Conservation (phyloP, 1,140 invertebrate genomes). For the Zophobas atratus region DNA sequence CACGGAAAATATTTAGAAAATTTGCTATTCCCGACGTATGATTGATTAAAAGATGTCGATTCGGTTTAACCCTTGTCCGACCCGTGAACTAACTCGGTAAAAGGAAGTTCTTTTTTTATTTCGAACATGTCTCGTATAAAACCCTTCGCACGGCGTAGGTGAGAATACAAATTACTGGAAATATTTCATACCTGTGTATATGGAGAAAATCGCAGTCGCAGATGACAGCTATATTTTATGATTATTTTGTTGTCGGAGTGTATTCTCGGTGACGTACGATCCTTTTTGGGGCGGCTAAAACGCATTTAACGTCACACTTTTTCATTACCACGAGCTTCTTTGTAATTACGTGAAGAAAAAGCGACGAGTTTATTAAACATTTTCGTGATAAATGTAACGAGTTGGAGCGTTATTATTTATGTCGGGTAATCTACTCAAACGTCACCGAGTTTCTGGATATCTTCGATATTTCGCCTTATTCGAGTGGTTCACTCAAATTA, state of each 20-base stretch:
- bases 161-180: constrained; percentile 35
- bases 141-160: constrained; percentile 6
- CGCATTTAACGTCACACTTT: constrained; percentile 36
- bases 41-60: constrained; percentile 37
- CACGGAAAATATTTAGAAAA: neutral
- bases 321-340: constrained; percentile 17
- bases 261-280: constrained; percentile 30
- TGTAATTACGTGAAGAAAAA: constrained; percentile 9
- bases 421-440: too few species aligned
- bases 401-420: too few species aligned
- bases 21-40: neutral
- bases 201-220: constrained; percentile 36
- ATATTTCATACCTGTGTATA: constrained; percentile 41
- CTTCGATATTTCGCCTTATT: too few species aligned
- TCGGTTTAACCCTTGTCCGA: constrained; percentile 11
- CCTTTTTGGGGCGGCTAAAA: constrained; percentile 15
- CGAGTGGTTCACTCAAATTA: neutral
- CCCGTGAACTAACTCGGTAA: neutral
- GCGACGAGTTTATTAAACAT: constrained; percentile 21
- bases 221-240: constrained; percentile 41
- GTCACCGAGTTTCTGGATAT: too few species aligned
- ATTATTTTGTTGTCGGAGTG: constrained; percentile 40
- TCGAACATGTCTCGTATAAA: constrained; percentile 21
- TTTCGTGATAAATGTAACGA: neutral
- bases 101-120: constrained; percentile 28